Evolutionary conservation across 2,888 invertebrate genomes (phyloP).

Genomic region (Noctua janthe): DNA sequence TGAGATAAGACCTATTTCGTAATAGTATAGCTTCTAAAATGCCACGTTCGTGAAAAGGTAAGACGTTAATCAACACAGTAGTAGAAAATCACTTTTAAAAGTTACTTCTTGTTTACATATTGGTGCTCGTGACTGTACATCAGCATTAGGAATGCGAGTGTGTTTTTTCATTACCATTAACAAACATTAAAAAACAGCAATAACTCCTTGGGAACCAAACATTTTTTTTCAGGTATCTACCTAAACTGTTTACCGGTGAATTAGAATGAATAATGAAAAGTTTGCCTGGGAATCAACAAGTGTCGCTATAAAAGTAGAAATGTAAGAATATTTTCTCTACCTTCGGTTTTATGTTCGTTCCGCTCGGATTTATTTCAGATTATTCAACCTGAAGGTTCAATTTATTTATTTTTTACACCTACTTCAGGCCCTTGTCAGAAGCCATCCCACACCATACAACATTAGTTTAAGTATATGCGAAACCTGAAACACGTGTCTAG

Average conservation of each 20-base stretch:
- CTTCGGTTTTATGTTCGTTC: conserved; percentile 1
- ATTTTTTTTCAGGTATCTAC: not conserved
- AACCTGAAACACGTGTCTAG: no score
- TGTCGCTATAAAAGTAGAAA: not conserved
- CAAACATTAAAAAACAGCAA: not conserved
- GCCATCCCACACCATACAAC: no score
- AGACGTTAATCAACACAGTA: no score
- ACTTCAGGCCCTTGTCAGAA: no score
- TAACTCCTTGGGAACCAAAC: not conserved
- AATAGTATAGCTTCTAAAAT: no score
- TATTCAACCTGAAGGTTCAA: no score
- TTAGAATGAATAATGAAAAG: conserved; percentile 5
- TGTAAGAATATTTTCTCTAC: not conserved
- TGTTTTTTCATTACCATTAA: not conserved
- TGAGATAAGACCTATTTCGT: no score
- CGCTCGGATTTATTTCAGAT: not conserved
- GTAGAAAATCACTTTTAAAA: no score
- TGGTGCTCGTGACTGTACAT: no score
- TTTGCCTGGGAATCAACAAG: conserved; percentile 20
- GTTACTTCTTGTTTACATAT: no score
- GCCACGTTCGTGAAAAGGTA: no score
- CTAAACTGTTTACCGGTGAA: not conserved
- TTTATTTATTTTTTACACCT: not conserved
- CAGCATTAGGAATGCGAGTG: not conserved
- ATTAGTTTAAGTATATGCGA: no score